These are phyloP conservation scores for Ophion ellenae DNA, from an alignment of 2,888 invertebrate genomes.

Conservation along the genomic window DNA sequence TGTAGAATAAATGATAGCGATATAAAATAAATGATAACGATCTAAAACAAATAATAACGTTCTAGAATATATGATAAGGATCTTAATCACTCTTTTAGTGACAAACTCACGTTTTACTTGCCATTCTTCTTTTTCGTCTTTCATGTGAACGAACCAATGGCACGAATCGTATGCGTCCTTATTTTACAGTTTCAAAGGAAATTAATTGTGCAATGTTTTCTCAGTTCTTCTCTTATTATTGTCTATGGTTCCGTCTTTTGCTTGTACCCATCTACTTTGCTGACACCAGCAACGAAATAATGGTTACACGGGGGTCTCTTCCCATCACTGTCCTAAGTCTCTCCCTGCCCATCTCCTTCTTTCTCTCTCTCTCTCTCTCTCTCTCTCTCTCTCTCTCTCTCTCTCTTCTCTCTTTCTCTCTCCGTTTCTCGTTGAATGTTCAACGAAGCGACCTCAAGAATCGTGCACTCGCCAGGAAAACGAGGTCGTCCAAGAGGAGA, in stretches of 20 bases:
- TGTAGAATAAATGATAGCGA: neutral
- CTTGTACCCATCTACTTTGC: conserved; percentile 33
- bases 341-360: too few relatives aligned
- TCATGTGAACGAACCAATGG: conserved; percentile 1
- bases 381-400: conserved; percentile 18
- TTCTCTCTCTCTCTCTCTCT: neutral
- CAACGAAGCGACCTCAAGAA: conserved; percentile 49
- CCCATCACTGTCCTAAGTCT: neutral
- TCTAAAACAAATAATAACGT: neutral
- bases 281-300: conserved; percentile 46
- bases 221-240: conserved; percentile 19
- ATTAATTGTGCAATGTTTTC: neutral
- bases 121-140: neutral
- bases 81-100: conserved; percentile 4
- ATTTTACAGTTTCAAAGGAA: conserved; percentile 18
- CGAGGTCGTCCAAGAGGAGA: conserved; percentile 47
- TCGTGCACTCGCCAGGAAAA: conserved; percentile 57
- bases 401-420: neutral
- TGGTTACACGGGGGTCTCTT: conserved; percentile 23
- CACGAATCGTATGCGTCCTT: conserved; percentile 25
- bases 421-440: conserved; percentile 39
- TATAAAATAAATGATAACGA: neutral
- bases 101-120: neutral
- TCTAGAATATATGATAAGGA: neutral
- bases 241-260: conserved; percentile 7